These are phyloP conservation scores for Leistus spinibarbis DNA, from an alignment of 2,888 invertebrate species.

Conservation along the genomic window DNA sequence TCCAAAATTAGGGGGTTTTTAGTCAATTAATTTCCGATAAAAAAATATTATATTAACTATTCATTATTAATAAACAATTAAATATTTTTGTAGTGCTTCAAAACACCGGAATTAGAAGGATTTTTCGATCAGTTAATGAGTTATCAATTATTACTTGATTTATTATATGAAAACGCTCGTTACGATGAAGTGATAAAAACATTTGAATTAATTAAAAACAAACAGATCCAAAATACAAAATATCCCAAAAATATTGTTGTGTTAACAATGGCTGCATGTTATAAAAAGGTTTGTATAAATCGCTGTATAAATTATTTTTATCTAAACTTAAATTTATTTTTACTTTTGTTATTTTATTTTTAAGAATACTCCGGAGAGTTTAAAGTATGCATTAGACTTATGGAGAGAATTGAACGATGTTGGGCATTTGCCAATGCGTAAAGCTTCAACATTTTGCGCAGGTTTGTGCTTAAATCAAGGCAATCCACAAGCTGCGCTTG, in stretches of 20 bases:
- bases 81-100: slow-evolving; percentile 70
- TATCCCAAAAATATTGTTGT: slow-evolving; percentile 73
- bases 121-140: slow-evolving; percentile 76
- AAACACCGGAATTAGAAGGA: slow-evolving; percentile 63
- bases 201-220: slow-evolving; percentile 66
- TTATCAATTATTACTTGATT: slow-evolving; percentile 72
- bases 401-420: slow-evolving; percentile 65
- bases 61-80: too few relatives aligned
- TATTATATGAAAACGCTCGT: slow-evolving; percentile 70
- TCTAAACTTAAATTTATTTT: slow-evolving; percentile 4
- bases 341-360: slow-evolving; percentile 44
- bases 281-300: slow-evolving; percentile 71
- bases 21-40: too few relatives aligned
- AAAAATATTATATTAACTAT: too few relatives aligned
- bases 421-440: slow-evolving; percentile 66
- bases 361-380: slow-evolving; percentile 73
- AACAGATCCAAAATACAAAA: slow-evolving; percentile 67
- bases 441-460: slow-evolving; percentile 68
- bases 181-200: slow-evolving; percentile 70
- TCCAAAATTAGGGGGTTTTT: too few relatives aligned
- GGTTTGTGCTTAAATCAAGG: slow-evolving; percentile 72
- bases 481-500: slow-evolving; percentile 69
- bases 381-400: slow-evolving; percentile 66
- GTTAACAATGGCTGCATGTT: slow-evolving; percentile 73
- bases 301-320: slow-evolving; percentile 12